Conservation (phyloP, 2,797 vertebrate species). For the Antrozous pallidus region DNA sequence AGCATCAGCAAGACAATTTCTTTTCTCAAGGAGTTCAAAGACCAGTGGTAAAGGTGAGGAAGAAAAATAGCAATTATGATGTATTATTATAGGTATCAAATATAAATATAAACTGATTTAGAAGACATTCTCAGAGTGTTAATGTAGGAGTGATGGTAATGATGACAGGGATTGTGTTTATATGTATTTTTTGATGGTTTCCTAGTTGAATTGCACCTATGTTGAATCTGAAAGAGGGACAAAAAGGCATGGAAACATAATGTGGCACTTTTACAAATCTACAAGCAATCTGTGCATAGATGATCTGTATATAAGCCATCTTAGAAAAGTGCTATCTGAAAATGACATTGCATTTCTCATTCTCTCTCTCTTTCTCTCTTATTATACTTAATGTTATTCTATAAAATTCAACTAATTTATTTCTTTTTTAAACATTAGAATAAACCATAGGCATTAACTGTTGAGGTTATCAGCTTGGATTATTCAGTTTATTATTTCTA, state of each 20-base stretch:
- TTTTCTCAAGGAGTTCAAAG: not conserved
- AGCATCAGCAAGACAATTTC: not conserved
- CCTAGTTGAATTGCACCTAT: not conserved
- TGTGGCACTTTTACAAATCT: not conserved
- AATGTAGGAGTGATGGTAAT: not conserved
- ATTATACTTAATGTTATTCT: not conserved
- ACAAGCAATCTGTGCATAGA: not conserved
- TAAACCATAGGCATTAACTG: not conserved
- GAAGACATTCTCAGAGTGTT: not conserved
- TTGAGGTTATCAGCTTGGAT: not conserved
- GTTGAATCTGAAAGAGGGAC: not conserved
- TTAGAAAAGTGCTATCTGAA: not conserved
- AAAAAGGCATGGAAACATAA: not conserved
- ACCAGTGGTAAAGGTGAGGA: not conserved
- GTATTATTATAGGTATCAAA: not conserved
- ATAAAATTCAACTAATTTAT: not conserved
- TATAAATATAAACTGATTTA: not conserved
- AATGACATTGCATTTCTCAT: not conserved
- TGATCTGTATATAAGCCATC: not conserved
- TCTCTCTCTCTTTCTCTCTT: not conserved
- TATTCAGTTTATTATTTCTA: not conserved
- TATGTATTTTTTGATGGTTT: not conserved
- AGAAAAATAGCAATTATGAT: not conserved
- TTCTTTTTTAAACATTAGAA: not conserved
- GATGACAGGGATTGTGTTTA: not conserved